Base-by-base conservation (phyloP, 2,113 vertebrate genomes). In the Zapornia atra region DNA sequence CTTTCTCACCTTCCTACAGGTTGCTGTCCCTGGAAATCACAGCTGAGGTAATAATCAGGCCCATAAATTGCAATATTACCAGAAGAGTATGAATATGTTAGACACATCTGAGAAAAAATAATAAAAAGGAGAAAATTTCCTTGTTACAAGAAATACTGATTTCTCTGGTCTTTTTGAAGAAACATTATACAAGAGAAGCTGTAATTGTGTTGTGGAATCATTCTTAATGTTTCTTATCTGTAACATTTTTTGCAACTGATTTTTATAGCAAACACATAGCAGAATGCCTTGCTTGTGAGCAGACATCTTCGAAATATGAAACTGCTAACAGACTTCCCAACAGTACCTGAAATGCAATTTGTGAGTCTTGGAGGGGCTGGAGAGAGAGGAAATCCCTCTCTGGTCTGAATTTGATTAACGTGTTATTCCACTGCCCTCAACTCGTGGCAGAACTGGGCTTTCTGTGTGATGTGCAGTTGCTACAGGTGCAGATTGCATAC, bases 341-440 rank as follows among this genome's bases (percentile, higher is more conserved):
- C 33, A 48, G 56, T 48, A 61, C 59, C 71, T 88, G 94, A 82
- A 96, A 93, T 88, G 31, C 66, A 96, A 59, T 96, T 90, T 88
- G 44, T 44, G 64, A 66, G n/a, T 50, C 59, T 51, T 73, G n/a
- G 71, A 73, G 7, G 16, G 17, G 7, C 8, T 9, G 19, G 36
- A 87, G 13, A 25, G 31, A 51, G 42, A 71, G 10, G 29, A 61
- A 82, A 91, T 51, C 34, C 28, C 24, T 71, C 2, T 19, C 29
- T 33, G 28, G 24, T 53, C 56, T 72, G 51, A 21, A 71, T 89
- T 91, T 92, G 72, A 72, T 82, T 87, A 89, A 83, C 48, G 0
- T 54, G 10, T 60, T 78, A 57, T n/a, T 75, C 33, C 17, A 6
- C n/a, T 44, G 19, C 10, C 15, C 11, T 79, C 31, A 46, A 12